phyloP scores from a whole-genome alignment of 2,888 invertebrate genomes.

The Brachylomia viminalis region DNA sequence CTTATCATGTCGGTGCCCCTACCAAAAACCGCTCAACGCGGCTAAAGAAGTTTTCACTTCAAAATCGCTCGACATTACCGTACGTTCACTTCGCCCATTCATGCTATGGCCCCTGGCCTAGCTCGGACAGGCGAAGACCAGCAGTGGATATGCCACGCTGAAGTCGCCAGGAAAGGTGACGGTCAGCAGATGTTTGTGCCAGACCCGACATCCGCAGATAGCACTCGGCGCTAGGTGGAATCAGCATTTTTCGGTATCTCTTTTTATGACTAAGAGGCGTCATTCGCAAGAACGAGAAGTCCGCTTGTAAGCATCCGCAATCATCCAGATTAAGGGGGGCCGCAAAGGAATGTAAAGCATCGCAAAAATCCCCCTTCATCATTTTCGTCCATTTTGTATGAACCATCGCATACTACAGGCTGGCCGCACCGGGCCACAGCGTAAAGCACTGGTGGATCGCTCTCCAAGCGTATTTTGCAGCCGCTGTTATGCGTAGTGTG shows the following conservation, averaged over 20 bases:
- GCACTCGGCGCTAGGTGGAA: background rate
- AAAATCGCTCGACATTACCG: background rate
- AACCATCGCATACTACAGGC: too few relatives aligned
- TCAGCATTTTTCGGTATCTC: background rate
- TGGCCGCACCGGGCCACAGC: too few relatives aligned
- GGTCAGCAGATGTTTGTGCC: background rate
- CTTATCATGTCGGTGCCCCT: too few relatives aligned
- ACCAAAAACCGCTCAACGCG: too few relatives aligned
- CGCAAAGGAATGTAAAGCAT: background rate
- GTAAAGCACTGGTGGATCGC: too few relatives aligned
- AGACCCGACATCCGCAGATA: background rate
- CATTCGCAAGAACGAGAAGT: background rate
- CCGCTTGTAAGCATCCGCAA: background rate
- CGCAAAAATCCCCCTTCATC: background rate
- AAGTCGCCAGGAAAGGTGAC: background rate
- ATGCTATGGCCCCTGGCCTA: background rate
- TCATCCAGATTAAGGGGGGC: background rate
- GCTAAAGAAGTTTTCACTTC: too few relatives aligned
- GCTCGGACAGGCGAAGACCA: background rate
- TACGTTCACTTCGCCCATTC: background rate
- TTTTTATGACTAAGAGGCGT: background rate
- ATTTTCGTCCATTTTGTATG: too few relatives aligned
- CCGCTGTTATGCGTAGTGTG: too few relatives aligned
- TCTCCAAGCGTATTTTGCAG: too few relatives aligned
- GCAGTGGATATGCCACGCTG: background rate